Evolutionary conservation across 2,797 vertebrate genomes (phyloP).

Genomic region (Ptychobarbus kaznakovi): DNA sequence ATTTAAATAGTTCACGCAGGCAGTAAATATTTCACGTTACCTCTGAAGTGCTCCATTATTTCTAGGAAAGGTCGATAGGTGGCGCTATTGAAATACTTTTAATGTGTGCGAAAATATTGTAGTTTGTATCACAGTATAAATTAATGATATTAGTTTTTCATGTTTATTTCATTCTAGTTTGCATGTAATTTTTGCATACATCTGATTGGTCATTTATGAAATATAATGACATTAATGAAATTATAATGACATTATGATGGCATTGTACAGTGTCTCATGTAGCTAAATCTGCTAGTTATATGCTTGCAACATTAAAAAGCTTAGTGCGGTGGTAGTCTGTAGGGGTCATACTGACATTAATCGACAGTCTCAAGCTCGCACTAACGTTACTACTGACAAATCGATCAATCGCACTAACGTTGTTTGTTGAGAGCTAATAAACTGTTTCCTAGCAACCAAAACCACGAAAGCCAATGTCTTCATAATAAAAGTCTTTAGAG

Average conservation of each 20-base stretch:
- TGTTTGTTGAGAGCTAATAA: background rate
- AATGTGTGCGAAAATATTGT: background rate
- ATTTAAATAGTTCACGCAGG: conserved; percentile 6
- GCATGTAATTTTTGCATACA: background rate
- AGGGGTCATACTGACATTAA: no score
- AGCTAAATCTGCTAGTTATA: background rate
- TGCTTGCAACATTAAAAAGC: background rate
- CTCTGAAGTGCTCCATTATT: no score
- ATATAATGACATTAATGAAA: background rate
- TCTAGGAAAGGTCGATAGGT: background rate
- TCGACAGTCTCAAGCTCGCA: no score
- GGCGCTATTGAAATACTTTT: background rate
- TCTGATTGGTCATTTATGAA: background rate
- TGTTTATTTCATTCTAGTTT: background rate
- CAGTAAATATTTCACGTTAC: background rate
- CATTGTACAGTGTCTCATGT: background rate
- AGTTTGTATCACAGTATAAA: background rate
- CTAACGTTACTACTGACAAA: no score
- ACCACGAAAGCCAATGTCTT: background rate
- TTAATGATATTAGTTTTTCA: background rate
- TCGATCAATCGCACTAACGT: background rate
- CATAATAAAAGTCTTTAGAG: conserved; percentile 6
- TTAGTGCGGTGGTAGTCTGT: background rate
- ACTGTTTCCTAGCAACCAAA: conserved; percentile 31
- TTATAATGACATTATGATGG: background rate